Evolutionary conservation across 64 coral and sea anemone species (phyloP).

Genomic region (Montipora sp.): DNA sequence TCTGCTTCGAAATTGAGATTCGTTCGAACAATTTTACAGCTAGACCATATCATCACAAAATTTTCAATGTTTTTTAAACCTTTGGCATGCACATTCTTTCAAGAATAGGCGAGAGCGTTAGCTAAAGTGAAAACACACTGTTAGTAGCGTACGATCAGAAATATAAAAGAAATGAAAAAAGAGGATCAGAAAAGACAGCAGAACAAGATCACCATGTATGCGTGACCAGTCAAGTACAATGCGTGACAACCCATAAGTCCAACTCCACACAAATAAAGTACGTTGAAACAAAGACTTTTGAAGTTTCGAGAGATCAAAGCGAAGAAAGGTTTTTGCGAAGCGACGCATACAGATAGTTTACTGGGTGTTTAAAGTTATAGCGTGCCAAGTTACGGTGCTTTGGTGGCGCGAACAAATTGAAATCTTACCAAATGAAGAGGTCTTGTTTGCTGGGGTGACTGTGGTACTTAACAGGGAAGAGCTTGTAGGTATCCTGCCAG

Average conservation of each 20-base stretch:
- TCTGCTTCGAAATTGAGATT: background rate
- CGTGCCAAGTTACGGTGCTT: background rate
- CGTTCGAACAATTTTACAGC: no score
- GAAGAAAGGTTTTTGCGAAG: background rate
- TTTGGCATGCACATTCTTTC: background rate
- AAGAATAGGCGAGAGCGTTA: background rate
- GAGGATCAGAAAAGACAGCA: background rate
- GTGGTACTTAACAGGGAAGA: background rate
- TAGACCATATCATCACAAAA: no score
- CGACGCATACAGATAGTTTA: background rate
- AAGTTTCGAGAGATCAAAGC: background rate
- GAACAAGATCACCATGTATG: background rate
- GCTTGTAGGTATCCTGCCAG: background rate
- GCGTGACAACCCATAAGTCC: background rate
- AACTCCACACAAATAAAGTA: background rate
- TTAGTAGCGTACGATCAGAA: background rate
- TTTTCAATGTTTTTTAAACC: background rate
- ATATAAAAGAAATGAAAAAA: background rate
- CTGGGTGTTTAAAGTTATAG: background rate
- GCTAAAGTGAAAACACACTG: background rate
- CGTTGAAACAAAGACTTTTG: background rate
- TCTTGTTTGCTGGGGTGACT: conserved; percentile 21
- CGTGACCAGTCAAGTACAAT: background rate
- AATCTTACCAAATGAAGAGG: conserved; percentile 10
- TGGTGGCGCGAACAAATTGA: conserved; percentile 1